phyloP scores from a whole-genome alignment of 2,797 vertebrate species.

The Rhincodon typus region DNA sequence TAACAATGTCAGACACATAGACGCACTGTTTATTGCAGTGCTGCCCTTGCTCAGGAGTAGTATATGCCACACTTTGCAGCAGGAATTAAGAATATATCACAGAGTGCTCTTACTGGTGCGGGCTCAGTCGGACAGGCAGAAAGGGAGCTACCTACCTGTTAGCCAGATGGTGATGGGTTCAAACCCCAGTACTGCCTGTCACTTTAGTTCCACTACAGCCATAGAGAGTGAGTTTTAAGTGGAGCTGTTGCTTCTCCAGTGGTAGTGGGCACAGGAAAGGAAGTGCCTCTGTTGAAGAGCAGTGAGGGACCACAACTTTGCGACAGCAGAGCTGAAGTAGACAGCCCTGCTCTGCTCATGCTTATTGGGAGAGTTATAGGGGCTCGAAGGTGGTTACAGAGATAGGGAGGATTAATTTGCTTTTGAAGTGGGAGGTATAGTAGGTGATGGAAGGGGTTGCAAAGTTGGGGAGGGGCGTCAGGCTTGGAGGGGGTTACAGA shows the following conservation, averaged over 20 bases:
- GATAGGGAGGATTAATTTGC: too few relatives aligned
- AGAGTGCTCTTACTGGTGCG: background rate
- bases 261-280: background rate
- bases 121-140: background rate
- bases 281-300: background rate
- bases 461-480: too few relatives aligned
- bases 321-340: background rate
- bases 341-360: background rate
- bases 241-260: background rate
- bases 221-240: background rate
- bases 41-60: background rate
- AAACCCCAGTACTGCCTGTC: background rate
- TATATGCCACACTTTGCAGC: background rate
- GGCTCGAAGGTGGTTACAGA: background rate
- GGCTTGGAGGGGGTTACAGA: too few relatives aligned
- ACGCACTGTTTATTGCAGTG: too few relatives aligned
- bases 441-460: too few relatives aligned
- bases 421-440: too few relatives aligned
- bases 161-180: background rate
- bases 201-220: background rate
- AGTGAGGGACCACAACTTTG: too few relatives aligned
- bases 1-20: background rate
- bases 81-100: background rate
- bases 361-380: background rate
- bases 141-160: background rate